A percentile compares a stretch with the other conserved stretches of the same genome.
Conservation (phyloP, 2,113 vertebrate genomes). For the Lota lota region DNA sequence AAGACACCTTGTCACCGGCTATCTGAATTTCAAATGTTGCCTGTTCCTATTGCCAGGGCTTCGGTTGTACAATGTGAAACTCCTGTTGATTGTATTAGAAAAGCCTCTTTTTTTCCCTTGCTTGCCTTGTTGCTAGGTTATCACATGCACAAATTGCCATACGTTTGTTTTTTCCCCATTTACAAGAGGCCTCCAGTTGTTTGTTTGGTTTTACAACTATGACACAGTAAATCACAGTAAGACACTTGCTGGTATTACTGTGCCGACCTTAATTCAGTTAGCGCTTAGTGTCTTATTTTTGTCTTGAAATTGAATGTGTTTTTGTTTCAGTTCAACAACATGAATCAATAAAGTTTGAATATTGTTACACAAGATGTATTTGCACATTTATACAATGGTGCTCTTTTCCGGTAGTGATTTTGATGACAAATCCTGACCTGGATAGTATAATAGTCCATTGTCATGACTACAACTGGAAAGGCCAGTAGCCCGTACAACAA, state of each 20-base stretch:
- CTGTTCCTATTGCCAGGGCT: conserved; percentile 22
- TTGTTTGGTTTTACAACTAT: conserved; percentile 26
- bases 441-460: conserved; percentile 9
- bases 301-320: conserved; percentile 50
- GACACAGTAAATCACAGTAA: conserved; percentile 9
- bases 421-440: conserved; percentile 36
- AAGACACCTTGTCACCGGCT: neutral
- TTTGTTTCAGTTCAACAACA: conserved; percentile 63
- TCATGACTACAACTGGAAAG: conserved; percentile 44
- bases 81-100: conserved; percentile 24
- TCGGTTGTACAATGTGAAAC: conserved; percentile 25
- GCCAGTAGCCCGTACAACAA: conserved; percentile 34
- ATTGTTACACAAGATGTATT: conserved; percentile 52
- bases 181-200: conserved; percentile 33
- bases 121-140: conserved; percentile 28
- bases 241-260: conserved; percentile 45
- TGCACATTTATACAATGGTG: neutral
- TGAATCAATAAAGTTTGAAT: conserved; percentile 74
- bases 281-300: conserved; percentile 25
- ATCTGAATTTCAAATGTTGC: conserved; percentile 4
- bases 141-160: conserved; percentile 23
- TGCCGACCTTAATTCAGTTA: conserved; percentile 36
- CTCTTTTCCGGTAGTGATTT: conserved; percentile 16
- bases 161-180: conserved; percentile 9
- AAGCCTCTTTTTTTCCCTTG: conserved; percentile 29